Conservation (phyloP, 2,797 vertebrate genomes). For the Cygnus olor region DNA sequence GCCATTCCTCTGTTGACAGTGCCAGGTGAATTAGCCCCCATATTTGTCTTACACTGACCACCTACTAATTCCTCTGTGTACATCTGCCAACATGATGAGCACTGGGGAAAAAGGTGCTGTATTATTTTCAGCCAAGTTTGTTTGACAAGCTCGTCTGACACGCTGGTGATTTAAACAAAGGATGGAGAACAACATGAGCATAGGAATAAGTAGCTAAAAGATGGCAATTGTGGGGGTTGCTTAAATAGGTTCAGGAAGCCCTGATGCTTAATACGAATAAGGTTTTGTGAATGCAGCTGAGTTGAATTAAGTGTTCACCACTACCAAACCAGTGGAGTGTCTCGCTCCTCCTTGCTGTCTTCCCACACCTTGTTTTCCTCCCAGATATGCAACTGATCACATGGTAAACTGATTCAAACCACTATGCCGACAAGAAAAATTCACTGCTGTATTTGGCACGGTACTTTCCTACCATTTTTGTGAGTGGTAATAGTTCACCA, state of each 20-base stretch:
- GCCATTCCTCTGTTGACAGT: not conserved
- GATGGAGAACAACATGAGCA: not conserved
- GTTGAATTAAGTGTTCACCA: not conserved
- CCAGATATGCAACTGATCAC: not conserved
- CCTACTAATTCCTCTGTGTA: not conserved
- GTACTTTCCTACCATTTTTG: not conserved
- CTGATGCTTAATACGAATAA: not conserved
- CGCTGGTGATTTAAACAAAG: not conserved
- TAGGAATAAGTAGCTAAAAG: not conserved
- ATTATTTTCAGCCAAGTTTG: not conserved
- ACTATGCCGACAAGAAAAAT: not conserved
- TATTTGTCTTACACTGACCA: too few relatives aligned
- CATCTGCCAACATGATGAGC: not conserved
- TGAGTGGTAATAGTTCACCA: not conserved
- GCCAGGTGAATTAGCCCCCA: not conserved
- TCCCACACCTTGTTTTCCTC: not conserved
- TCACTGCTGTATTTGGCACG: not conserved
- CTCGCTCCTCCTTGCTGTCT: not conserved
- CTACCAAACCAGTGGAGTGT: not conserved
- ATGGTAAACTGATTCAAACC: not conserved
- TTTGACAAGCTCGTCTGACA: not conserved
- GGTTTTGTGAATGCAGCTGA: not conserved
- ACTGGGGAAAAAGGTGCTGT: not conserved
- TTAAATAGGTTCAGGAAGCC: not conserved
- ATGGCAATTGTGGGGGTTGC: not conserved